These are phyloP conservation scores for Mus spretus DNA, from an alignment of 2,797 vertebrate species.

Conservation along the genomic window DNA sequence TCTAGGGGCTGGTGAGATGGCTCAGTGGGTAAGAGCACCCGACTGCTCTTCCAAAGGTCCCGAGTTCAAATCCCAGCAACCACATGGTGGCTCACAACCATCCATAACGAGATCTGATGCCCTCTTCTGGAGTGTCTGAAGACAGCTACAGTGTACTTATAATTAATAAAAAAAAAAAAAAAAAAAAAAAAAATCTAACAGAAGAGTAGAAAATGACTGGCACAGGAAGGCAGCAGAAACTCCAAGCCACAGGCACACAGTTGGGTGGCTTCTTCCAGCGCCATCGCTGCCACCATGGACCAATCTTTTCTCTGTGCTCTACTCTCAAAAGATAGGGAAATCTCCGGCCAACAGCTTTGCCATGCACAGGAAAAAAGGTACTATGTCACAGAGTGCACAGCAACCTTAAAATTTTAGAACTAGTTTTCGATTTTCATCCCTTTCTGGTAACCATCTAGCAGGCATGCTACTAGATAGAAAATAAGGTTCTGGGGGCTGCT, in stretches of 20 bases:
- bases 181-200: background rate
- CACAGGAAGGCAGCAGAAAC: background rate
- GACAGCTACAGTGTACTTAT: too few species aligned
- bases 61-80: too few species aligned
- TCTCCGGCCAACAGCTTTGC: background rate
- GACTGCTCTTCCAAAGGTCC: too few species aligned
- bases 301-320: too few species aligned
- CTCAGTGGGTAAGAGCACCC: too few species aligned
- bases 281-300: background rate
- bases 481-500: background rate
- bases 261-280: background rate
- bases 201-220: background rate
- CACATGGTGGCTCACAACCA: too few species aligned
- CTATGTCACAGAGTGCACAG: background rate
- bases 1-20: too few species aligned
- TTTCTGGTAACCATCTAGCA: constrained; percentile 24
- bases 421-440: constrained; percentile 12
- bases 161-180: too few species aligned
- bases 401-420: constrained; percentile 11
- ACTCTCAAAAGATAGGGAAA: background rate
- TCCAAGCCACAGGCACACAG: background rate
- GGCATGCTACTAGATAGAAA: background rate
- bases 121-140: too few species aligned
- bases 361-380: background rate
- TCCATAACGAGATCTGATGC: too few species aligned